Evolutionary conservation across 2,888 invertebrate species (phyloP), one percentile per base, ranked within the genome.

Genomic region (Hymenopus coronatus): DNA sequence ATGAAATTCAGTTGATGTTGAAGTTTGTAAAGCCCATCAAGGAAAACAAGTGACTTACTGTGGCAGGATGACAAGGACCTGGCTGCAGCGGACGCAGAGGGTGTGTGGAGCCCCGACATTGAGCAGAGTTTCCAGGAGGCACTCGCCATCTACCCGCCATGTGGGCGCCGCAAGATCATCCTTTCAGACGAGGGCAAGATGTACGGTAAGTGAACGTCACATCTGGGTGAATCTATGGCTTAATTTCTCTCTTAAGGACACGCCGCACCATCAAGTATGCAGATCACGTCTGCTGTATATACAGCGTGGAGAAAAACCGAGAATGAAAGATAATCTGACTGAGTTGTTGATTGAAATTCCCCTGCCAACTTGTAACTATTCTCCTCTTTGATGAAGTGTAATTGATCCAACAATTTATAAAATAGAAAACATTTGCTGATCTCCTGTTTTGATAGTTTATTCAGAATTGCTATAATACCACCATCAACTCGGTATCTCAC

Each of bases 91-190:
- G 99, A 99, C 94, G 99, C 99, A 92, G 99, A 99, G 94, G 99
- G 99, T 92, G 99, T 99, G 90, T 99, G 99, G 99, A 98, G 98
- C 94, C 98, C 99, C 91, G 99, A 99, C 94, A 99, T 99, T 94
- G 99, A 99, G 94, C 99, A 99, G 95, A 98, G 98, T 95, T 99
- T 99, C 95, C 99, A 99, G 94, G 99, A 99, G 95, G 99, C 99
- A 91, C 96, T 99, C 93, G 98, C 99, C 92, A 99, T 99, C 93
- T 99, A 99, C 95, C 99, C 99, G 90, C 99, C 99, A 91, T 99
- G 99, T 94, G 99, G 99, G 91, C 95, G 99, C 92, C 96, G 99
- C 94, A 99, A 99, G 96, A 99, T 99, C 94, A 99, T 99, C 92
- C 96, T 99, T 92, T 99, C 99, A 92, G 99, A 99, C 94, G 99